Percentiles rank a stretch among this genome's conserved stretches.
phyloP scores from a whole-genome alignment of 1,140 invertebrate genomes.

The Drosophila triauraria region DNA sequence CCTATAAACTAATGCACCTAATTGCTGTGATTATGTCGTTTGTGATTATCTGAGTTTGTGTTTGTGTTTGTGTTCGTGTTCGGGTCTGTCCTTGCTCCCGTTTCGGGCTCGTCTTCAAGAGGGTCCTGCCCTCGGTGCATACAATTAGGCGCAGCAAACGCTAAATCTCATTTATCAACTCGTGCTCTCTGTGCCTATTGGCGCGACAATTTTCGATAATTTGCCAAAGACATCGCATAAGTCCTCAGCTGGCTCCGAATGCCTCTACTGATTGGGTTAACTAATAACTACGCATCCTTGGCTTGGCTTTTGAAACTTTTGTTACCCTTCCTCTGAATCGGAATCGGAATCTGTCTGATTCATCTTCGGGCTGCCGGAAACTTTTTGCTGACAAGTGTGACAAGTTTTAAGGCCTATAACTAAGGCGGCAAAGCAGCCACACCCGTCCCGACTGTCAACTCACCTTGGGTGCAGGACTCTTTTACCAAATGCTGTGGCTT shows the following conservation, averaged over 20 bases:
- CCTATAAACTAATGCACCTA: conserved; percentile 73
- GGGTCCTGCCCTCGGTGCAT: conserved; percentile 41
- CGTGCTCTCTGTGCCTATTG: conserved; percentile 2
- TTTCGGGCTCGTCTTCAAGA: not conserved
- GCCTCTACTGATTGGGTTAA: conserved; percentile 35
- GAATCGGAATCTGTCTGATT: not conserved
- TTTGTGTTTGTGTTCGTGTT: too few species aligned
- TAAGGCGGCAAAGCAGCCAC: conserved; percentile 33
- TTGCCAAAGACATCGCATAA: conserved; percentile 37
- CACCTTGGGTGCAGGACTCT: conserved; percentile 38
- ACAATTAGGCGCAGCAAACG: conserved; percentile 60
- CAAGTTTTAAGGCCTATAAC: conserved; percentile 75
- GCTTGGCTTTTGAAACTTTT: conserved; percentile 5
- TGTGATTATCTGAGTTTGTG: conserved; percentile 64
- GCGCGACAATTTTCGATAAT: conserved; percentile 45
- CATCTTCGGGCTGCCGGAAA: conserved; percentile 28
- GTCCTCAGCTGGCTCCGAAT: conserved; percentile 13
- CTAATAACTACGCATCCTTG: conserved; percentile 21
- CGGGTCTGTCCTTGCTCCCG: conserved; percentile 7
- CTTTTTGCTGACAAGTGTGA: conserved; percentile 75
- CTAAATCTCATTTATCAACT: conserved; percentile 77
- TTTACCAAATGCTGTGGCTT: conserved; percentile 59
- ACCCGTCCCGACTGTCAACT: not conserved
- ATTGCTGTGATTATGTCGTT: conserved; percentile 77
- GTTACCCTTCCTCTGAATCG: conserved; percentile 7